Base-by-base conservation (phyloP, 2,113 vertebrate species). In the Hemicordylus capensis region DNA sequence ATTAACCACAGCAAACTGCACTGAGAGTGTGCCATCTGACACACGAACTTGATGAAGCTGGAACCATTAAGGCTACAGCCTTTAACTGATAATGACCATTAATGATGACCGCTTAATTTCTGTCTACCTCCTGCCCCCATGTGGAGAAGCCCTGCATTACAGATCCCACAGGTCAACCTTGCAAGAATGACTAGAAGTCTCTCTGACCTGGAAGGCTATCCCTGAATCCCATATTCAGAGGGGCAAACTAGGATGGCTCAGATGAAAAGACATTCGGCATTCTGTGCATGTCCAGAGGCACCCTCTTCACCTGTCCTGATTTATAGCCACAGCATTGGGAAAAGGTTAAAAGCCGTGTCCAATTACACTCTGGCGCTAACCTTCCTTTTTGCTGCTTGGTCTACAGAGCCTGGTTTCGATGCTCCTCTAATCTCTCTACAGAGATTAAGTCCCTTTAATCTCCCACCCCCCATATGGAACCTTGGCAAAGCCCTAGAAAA, bases 401-500 rank as follows among this genome's bases (percentile, higher is more conserved):
- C 84, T 54, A 1, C 1, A 26, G 82, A 76, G n/a, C 10, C n/a
- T 31, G n/a, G 22, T 69, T 31, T 28, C 11, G 3, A 0, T 3
- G 4, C 9, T 1, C 63, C 66, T 76, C 59, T 67, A 76, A 76
- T 37, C 46, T 56, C n/a, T 9, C 74, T 64, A 61, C 54, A 63
- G 54, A 67, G 67, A 54, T 37, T 31, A 28, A 9, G 48, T 42
- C 82, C 42, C 42, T 22, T 51, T 70, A 76, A 85, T 61, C 87
- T 39, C 26, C 15, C n/a, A 24, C 37, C 31, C 48, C 44, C 76
- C 81, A 66, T 74, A 84, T 46, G 67, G 1, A 83, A 6, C 7
- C 17, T 0, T 0, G 1, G 26, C 26, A 58, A 67, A 74, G 3
- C 6, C 66, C 56, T 3, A 8, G 0, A 1, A 77, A 84, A 84